phyloP scores from a whole-genome alignment of 1,140 invertebrate genomes.

The Sarcophaga bullata region DNA sequence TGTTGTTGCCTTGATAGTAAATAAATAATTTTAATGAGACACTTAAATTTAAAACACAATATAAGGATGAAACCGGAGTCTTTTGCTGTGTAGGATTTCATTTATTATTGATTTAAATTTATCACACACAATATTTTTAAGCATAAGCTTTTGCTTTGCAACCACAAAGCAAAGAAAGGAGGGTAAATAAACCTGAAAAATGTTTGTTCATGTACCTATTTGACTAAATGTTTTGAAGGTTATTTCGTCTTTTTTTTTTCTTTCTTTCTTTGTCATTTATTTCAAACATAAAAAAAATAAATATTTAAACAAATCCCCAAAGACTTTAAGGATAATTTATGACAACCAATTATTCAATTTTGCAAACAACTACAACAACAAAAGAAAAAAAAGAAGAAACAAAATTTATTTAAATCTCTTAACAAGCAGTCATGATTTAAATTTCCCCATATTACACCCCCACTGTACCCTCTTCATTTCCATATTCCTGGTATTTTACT shows the following conservation, averaged over 20 bases:
- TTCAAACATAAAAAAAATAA: neutral
- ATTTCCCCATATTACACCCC: neutral
- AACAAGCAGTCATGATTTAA: neutral
- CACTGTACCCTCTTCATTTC: neutral
- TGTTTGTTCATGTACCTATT: neutral
- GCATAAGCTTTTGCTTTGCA: too few species aligned
- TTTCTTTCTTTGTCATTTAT: too few species aligned
- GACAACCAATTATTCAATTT: constrained; percentile 31
- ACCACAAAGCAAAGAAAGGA: neutral
- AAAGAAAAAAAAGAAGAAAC: too few species aligned
- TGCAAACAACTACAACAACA: too few species aligned
- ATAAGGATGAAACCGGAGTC: neutral
- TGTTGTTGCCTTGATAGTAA: neutral
- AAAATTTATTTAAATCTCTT: neutral
- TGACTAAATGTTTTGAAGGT: constrained; percentile 3
- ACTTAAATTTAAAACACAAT: constrained; percentile 10
- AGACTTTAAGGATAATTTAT: constrained; percentile 31
- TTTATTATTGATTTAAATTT: neutral
- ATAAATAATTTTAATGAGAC: constrained; percentile 5
- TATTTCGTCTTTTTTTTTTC: neutral
- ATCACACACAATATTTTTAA: too few species aligned
- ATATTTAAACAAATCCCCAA: constrained; percentile 16
- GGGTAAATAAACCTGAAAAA: neutral
- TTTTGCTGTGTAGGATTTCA: neutral
- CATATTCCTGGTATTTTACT: neutral